Base-by-base conservation (phyloP, 1,140 invertebrate species). In the Caenorhabditis elegans region DNA sequence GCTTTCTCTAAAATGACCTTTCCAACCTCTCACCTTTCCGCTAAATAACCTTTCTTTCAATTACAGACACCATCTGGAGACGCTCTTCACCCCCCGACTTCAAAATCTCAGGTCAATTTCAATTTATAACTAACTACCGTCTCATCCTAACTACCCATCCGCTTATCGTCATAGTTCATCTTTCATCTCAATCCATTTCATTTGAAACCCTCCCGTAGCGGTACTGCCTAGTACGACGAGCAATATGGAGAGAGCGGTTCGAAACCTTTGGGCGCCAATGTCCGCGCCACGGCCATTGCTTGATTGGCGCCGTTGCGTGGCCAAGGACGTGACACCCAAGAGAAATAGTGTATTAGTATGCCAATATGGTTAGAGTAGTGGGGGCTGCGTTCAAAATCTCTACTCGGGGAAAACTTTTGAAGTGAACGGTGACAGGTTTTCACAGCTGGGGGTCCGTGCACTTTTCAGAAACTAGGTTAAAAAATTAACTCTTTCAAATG, bases 141-240 rank as follows among this genome's bases (percentile, higher is more conserved):
- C 39, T 15, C 17, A n/a, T 36, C 24, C 31, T 34, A 36, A 34
- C 15, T 34, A 34, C 13, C 55, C 31, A 34, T 43, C 60, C 3
- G 36, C 60, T 70, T 70, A 70, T 70, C 60, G 60, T 70, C 60
- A 70, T 70, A 70, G 60, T 70, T 65, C 60, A 70, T 70, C 60
- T 70, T 28, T 43, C 39, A 43, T 43, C 39, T 43, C 39, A 43
- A 43, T 43, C 15, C 39, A 15, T 43, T 43, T 43, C 11, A 70
- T 70, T 39, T 39, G 11, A 70, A 70, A 70, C 34, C 55, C 5
- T 4, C 11, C 17, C n/a, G 24, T 13, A 34, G 11, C 24, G 34
- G 31, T 39, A 22, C 26, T 60, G 60, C 31, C 60, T 39, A 70
- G 60, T 70, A 70, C 60, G 26, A 17, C 31, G 28, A 34, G 28